phyloP scores from a whole-genome alignment of 2,888 invertebrate genomes.

The Patella ulyssiponensis region DNA sequence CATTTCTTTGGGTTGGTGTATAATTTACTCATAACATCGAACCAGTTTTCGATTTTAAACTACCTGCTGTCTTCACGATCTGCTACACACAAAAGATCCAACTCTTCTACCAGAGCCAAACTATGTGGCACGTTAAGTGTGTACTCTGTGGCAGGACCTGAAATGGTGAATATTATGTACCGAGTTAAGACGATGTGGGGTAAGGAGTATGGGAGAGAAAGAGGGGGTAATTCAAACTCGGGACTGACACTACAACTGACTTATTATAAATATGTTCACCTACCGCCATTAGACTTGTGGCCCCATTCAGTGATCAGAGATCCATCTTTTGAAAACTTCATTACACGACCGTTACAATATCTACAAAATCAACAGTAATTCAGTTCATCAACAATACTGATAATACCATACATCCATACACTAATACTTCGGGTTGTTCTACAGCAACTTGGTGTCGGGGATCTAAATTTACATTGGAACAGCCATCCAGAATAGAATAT shows the following conservation, averaged over 20 bases:
- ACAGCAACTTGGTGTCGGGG: too few relatives aligned
- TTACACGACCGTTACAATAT: conserved; percentile 85
- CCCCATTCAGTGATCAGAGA: conserved; percentile 73
- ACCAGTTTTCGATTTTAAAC: too few relatives aligned
- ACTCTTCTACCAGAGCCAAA: conserved; percentile 86
- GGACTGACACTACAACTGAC: not conserved
- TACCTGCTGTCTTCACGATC: conserved; percentile 90
- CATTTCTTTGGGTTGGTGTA: too few relatives aligned
- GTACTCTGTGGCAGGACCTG: conserved; percentile 43
- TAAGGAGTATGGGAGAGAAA: conserved; percentile 22
- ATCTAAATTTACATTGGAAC: too few relatives aligned
- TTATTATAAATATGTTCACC: not conserved
- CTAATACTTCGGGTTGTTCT: too few relatives aligned
- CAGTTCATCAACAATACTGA: not conserved
- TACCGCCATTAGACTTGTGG: conserved; percentile 33
- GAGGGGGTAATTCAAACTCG: not conserved
- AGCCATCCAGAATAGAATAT: too few relatives aligned
- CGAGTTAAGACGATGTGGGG: not conserved
- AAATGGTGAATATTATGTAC: not conserved
- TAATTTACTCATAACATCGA: too few relatives aligned
- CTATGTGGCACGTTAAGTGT: conserved; percentile 84
- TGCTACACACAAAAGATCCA: conserved; percentile 91
- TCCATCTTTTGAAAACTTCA: conserved; percentile 82
- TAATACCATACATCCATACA: too few relatives aligned
- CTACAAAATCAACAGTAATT: conserved; percentile 69